These are phyloP conservation scores for Labeo calbasu DNA, from an alignment of 2,797 vertebrate species.

Conservation along the genomic window DNA sequence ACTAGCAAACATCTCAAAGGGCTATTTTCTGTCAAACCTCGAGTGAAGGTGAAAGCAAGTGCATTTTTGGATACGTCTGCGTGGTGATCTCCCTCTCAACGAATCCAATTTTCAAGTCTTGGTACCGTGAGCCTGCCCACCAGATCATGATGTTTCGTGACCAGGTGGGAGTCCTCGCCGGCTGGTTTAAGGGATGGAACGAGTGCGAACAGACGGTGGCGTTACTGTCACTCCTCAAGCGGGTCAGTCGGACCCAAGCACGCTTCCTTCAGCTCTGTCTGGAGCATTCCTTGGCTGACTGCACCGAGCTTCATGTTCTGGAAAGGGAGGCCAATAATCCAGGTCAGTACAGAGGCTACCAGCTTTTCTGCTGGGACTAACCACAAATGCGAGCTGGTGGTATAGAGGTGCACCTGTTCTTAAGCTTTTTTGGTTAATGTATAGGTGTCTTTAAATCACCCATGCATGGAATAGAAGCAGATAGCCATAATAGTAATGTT, in stretches of 20 bases:
- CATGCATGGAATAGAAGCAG: background rate
- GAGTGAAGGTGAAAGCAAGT: constrained; percentile 15
- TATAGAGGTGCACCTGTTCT: background rate
- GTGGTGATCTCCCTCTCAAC: constrained; percentile 7
- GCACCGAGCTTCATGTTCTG: constrained; percentile 92
- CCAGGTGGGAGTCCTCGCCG: constrained; percentile 95
- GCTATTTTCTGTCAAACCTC: constrained; percentile 18
- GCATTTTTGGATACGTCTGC: constrained; percentile 15
- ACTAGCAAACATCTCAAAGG: constrained; percentile 37
- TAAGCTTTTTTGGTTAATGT: too few relatives aligned
- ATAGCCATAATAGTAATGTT: background rate
- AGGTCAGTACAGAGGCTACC: constrained; percentile 77
- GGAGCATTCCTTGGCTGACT: constrained; percentile 95
- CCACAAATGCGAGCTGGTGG: background rate
- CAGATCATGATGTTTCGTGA: constrained; percentile 98
- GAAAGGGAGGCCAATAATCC: constrained; percentile 96
- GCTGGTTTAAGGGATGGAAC: constrained; percentile 99
- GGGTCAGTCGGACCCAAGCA: constrained; percentile 95
- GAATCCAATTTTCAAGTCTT: constrained; percentile 13
- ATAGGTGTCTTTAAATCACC: background rate
- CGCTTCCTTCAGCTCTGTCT: constrained; percentile 97
- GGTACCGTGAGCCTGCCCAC: constrained; percentile 39
- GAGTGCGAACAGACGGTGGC: constrained; percentile 99
- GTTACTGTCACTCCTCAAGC: constrained; percentile 92
- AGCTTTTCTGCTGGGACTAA: background rate